A percentile compares a stretch with the other conserved stretches of the same genome.
Evolutionary conservation across 2,113 vertebrate genomes (phyloP).

Genomic region (Megalops atlanticus): DNA sequence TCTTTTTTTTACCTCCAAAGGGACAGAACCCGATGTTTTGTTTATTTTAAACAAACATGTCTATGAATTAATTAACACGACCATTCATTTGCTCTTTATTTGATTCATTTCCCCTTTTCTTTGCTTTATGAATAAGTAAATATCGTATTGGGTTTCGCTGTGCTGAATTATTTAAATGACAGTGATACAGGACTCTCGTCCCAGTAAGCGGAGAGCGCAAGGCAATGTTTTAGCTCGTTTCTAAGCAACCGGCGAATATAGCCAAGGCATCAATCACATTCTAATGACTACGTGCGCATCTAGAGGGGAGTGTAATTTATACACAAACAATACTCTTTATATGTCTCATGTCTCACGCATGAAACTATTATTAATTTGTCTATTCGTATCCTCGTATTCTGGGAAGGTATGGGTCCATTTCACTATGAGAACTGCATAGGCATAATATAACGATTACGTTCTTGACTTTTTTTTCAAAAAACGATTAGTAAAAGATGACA

Average conservation of each 20-base stretch:
- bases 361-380: conserved; percentile 23
- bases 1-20: conserved; percentile 30
- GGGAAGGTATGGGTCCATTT: neutral
- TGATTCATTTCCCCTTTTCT: conserved; percentile 52
- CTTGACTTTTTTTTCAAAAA: no score
- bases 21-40: conserved; percentile 37
- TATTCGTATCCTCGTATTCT: neutral
- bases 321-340: conserved; percentile 57
- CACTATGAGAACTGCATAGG: neutral
- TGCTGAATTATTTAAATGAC: conserved; percentile 78
- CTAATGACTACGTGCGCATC: conserved; percentile 69
- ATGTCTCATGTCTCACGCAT: neutral
- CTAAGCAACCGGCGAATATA: conserved; percentile 75
- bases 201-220: conserved; percentile 66
- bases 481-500: no score
- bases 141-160: conserved; percentile 71
- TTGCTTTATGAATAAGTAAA: conserved; percentile 74
- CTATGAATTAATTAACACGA: conserved; percentile 46
- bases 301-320: conserved; percentile 69
- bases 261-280: conserved; percentile 76
- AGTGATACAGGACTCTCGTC: conserved; percentile 74
- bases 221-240: conserved; percentile 71
- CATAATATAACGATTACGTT: no score
- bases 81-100: conserved; percentile 43
- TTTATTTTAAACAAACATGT: conserved; percentile 35